phyloP scores from a whole-genome alignment of 2,113 vertebrate genomes.

The Hucho hucho region DNA sequence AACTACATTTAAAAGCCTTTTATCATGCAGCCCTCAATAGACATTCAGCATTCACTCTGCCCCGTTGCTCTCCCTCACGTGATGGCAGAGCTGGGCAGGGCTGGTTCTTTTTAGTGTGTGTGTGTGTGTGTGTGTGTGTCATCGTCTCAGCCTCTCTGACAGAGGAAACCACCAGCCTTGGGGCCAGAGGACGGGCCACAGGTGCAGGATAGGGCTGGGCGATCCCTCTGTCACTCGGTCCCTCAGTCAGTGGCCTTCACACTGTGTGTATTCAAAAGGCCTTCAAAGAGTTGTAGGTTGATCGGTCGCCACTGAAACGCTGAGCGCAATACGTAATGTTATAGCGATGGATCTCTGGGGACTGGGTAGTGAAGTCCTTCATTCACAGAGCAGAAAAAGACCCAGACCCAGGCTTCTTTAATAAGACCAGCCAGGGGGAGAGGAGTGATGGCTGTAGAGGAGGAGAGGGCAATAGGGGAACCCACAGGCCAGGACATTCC shows the following conservation, averaged over 20 bases:
- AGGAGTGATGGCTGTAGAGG: slow-evolving; percentile 15
- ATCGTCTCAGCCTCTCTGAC: neutral
- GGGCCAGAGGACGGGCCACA: slow-evolving; percentile 36
- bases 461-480: neutral
- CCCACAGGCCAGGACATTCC: slow-evolving; percentile 4
- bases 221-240: neutral
- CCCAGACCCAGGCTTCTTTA: neutral
- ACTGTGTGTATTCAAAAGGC: neutral
- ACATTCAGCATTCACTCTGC: neutral
- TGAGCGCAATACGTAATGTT: slow-evolving; percentile 60
- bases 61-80: slow-evolving; percentile 38
- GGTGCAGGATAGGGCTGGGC: slow-evolving; percentile 42
- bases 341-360: no score
- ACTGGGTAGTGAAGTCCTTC: no score
- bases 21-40: slow-evolving; percentile 18
- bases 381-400: no score
- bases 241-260: neutral
- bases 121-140: slow-evolving; percentile 22
- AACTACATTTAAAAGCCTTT: slow-evolving; percentile 25
- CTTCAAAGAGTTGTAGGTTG: slow-evolving; percentile 43
- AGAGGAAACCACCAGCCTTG: no score
- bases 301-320: neutral
- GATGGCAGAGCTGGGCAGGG: slow-evolving; percentile 14
- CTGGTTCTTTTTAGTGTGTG: slow-evolving; percentile 16
- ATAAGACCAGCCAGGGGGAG: slow-evolving; percentile 20